Percentiles rank a stretch among this genome's conserved stretches.
Evolutionary conservation across 92 coral and sea anemone species (phyloP).

Genomic region (Porites divaricata): DNA sequence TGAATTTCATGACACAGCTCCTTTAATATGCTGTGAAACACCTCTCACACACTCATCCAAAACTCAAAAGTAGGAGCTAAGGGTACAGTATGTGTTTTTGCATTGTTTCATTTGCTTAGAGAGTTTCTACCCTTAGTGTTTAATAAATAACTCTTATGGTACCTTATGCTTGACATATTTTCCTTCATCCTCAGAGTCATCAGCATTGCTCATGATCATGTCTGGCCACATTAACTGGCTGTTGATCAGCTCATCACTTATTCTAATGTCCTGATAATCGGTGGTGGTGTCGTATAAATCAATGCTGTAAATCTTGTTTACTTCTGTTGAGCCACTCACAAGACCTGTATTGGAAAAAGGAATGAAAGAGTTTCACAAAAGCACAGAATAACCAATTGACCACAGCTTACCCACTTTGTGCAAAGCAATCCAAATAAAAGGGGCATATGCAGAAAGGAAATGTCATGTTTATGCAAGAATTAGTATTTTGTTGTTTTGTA

Average conservation of each 20-base stretch:
- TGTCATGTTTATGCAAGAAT: too few relatives aligned
- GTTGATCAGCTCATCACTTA: conserved; percentile 71
- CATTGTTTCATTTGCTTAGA: too few relatives aligned
- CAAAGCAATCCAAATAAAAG: too few relatives aligned
- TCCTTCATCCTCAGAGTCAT: conserved; percentile 37
- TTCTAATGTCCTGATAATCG: conserved; percentile 67
- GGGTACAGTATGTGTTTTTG: too few relatives aligned
- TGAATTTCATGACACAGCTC: too few relatives aligned
- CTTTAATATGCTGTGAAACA: too few relatives aligned
- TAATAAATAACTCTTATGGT: background rate
- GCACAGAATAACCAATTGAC: background rate
- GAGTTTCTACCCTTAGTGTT: background rate
- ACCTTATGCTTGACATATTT: conserved; percentile 65
- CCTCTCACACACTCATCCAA: too few relatives aligned
- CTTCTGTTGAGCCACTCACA: conserved; percentile 56
- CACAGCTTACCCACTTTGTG: too few relatives aligned
- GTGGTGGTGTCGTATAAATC: conserved; percentile 91
- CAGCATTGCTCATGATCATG: conserved; percentile 21
- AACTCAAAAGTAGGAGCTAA: too few relatives aligned
- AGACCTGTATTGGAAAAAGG: conserved; percentile 47
- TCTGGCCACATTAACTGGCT: conserved; percentile 88
- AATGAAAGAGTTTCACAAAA: background rate
- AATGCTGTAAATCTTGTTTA: conserved; percentile 56
- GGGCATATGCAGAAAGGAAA: too few relatives aligned
- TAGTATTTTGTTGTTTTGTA: too few relatives aligned